Percentiles rank a stretch among this genome's conserved stretches.
Evolutionary conservation across 2,888 invertebrate genomes (phyloP).

Genomic region (Unio pictorum): DNA sequence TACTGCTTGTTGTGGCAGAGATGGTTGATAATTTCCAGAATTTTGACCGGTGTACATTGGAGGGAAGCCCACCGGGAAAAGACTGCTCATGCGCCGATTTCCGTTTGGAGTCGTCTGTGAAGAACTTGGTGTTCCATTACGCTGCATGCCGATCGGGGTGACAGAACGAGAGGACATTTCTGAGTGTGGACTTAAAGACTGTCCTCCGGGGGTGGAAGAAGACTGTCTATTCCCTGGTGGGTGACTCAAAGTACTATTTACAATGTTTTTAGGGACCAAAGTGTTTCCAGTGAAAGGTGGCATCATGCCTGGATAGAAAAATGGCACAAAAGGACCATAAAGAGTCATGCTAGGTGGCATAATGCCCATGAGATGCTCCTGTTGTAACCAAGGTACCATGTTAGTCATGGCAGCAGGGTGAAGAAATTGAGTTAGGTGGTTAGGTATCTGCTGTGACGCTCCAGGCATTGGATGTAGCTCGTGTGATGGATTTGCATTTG

Average conservation of each 20-base stretch:
- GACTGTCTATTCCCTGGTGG: conserved; percentile 13
- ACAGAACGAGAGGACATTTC: conserved; percentile 13
- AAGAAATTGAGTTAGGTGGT: conserved; percentile 18
- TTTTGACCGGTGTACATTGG: conserved; percentile 18
- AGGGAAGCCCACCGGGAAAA: conserved; percentile 37
- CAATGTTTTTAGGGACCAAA: conserved; percentile 7
- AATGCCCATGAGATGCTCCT: conserved; percentile 25
- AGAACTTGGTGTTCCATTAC: conserved; percentile 8
- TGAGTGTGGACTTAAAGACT: conserved; percentile 16
- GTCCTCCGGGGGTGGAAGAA: conserved; percentile 6
- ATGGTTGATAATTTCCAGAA: neutral
- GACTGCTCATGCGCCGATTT: conserved; percentile 26
- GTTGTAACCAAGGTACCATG: conserved; percentile 35
- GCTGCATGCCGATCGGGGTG: conserved; percentile 5
- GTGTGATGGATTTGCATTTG: conserved; percentile 11
- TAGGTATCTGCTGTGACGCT: conserved; percentile 6
- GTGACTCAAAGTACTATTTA: conserved; percentile 8
- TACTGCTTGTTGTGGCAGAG: conserved; percentile 2
- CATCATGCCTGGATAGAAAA: conserved; percentile 30
- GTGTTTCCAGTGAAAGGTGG: conserved; percentile 20
- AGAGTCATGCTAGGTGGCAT: conserved; percentile 20
- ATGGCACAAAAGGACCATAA: conserved; percentile 22
- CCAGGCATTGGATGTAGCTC: conserved; percentile 10
- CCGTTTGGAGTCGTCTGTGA: conserved; percentile 5
- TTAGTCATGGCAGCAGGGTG: conserved; percentile 30